Percentiles rank a stretch among this genome's conserved stretches.
Conservation (phyloP, 1,140 invertebrate species). For the Agrypnia vestita region DNA sequence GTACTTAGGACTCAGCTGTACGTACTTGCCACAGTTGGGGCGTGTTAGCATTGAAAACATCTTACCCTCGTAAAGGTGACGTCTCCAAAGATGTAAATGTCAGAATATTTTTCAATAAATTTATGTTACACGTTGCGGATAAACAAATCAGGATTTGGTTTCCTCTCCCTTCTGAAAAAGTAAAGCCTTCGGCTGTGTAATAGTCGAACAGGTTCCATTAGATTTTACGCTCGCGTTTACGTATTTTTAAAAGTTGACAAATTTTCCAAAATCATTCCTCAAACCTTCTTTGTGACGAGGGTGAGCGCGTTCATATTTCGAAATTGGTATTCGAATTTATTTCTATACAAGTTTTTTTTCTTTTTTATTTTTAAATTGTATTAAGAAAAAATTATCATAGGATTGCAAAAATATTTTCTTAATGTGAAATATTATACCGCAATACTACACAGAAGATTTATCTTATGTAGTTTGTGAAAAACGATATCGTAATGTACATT, state of each 20-base stretch:
- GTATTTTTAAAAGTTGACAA: slow-evolving; percentile 12
- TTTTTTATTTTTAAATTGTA: too few species aligned
- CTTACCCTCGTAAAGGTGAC: slow-evolving; percentile 7
- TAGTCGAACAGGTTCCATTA: slow-evolving; percentile 4
- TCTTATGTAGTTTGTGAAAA: too few species aligned
- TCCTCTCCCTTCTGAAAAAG: slow-evolving; percentile 8
- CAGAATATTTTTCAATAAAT: slow-evolving; percentile 42
- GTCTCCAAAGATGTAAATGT: slow-evolving; percentile 26
- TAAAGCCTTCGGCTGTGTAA: slow-evolving; percentile 14
- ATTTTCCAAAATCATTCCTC: slow-evolving; percentile 4
- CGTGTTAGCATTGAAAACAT: slow-evolving; percentile 8
- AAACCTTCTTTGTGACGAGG: too few species aligned
- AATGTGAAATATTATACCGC: too few species aligned
- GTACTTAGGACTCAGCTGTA: neutral
- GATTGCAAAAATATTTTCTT: too few species aligned
- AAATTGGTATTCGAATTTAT: too few species aligned
- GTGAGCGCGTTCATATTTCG: too few species aligned
- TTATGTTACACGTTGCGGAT: slow-evolving; percentile 32
- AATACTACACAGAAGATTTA: too few species aligned
- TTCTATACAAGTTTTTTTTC: too few species aligned
- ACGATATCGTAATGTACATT: too few species aligned
- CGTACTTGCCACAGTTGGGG: neutral
- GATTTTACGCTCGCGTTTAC: slow-evolving; percentile 8
- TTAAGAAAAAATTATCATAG: too few species aligned
- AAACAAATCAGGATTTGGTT: slow-evolving; percentile 36